These are phyloP conservation scores for Macroglossus sobrinus DNA, from an alignment of 2,113 vertebrate species.

Conservation along the genomic window DNA sequence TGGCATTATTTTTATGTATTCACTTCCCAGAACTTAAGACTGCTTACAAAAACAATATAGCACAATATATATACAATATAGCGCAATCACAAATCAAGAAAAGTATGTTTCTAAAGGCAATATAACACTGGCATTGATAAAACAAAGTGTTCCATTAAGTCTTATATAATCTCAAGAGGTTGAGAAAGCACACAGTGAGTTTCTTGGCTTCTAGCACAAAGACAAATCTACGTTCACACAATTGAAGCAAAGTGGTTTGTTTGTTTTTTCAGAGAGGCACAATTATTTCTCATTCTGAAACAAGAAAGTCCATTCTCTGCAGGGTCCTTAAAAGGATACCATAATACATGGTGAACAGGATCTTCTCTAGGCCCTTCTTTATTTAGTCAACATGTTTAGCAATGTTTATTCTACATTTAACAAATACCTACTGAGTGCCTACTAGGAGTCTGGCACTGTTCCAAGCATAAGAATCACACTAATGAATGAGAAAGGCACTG, in stretches of 20 bases:
- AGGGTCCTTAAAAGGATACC: background rate
- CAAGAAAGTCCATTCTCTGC: background rate
- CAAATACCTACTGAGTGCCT: background rate
- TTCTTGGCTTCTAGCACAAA: background rate
- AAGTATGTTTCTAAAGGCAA: background rate
- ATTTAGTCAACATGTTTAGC: background rate
- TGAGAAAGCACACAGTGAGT: background rate
- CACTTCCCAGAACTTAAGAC: background rate
- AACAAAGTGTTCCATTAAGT: background rate
- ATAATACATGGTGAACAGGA: background rate
- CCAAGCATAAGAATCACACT: background rate
- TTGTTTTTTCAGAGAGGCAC: background rate
- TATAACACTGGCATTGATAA: accelerated
- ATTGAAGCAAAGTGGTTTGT: background rate
- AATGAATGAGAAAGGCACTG: background rate
- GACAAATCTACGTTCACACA: background rate
- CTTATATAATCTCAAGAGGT: background rate
- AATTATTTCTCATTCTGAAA: background rate
- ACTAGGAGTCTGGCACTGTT: background rate
- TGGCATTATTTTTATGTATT: background rate
- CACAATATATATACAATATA: background rate
- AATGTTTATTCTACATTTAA: background rate
- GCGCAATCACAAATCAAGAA: background rate
- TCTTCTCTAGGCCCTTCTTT: background rate
- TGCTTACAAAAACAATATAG: background rate